Percentiles rank a stretch among this genome's conserved stretches.
These are phyloP conservation scores for Calycopis cecrops DNA, from an alignment of 1,140 invertebrate species.

Conservation along the genomic window DNA sequence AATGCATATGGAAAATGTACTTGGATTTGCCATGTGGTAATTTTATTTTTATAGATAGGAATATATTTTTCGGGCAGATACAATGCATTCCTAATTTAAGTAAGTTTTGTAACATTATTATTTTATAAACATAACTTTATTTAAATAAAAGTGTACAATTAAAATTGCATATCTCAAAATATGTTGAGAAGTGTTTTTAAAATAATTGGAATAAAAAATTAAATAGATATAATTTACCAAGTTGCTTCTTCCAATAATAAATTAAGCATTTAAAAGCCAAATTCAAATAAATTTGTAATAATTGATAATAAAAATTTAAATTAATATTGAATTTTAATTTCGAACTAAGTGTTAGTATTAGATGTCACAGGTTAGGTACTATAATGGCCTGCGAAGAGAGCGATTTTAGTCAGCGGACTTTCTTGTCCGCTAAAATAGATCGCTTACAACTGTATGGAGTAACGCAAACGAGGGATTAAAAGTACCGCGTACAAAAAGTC, in stretches of 20 bases:
- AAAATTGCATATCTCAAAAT: not conserved
- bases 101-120: too few relatives aligned
- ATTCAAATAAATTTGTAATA: slow-evolving; percentile 1
- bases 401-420: too few relatives aligned
- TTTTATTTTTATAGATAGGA: too few relatives aligned
- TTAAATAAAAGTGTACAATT: not conserved
- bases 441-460: too few relatives aligned
- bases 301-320: slow-evolving; percentile 6
- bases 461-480: too few relatives aligned
- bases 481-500: too few relatives aligned
- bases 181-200: not conserved
- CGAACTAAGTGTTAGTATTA: too few relatives aligned
- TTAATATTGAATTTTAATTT: not conserved
- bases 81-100: slow-evolving; percentile 2
- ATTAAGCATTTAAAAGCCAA: slow-evolving; percentile 2
- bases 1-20: too few relatives aligned
- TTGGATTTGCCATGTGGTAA: too few relatives aligned
- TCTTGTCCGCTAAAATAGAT: too few relatives aligned
- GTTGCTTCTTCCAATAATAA: slow-evolving; percentile 4
- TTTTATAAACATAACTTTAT: not conserved
- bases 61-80: not conserved
- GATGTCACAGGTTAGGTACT: too few relatives aligned
- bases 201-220: not conserved
- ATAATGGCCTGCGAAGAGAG: too few relatives aligned
- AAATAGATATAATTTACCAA: not conserved